Evolutionary conservation across 2,113 vertebrate genomes (phyloP).

Genomic region (Bolborhynchus lineola): DNA sequence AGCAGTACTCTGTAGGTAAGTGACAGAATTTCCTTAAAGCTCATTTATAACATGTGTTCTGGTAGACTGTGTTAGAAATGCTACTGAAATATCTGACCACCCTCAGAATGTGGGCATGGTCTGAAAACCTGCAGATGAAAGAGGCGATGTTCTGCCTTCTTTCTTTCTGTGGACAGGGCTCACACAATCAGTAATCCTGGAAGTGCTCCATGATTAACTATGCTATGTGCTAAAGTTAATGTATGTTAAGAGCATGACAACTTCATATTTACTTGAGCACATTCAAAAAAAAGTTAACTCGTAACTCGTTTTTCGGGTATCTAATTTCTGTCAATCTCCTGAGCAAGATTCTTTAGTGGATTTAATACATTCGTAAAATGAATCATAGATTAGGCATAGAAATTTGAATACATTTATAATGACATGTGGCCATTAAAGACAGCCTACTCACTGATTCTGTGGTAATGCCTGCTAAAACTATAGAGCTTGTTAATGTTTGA

Average conservation of each 20-base stretch:
- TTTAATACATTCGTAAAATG: conserved; percentile 10
- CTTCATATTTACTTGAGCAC: not conserved
- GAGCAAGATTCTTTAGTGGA: not conserved
- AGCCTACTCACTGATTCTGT: not conserved
- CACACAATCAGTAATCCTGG: not conserved
- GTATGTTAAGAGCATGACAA: not conserved
- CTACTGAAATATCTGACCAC: not conserved
- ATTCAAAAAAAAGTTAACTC: not conserved
- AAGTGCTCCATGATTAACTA: not conserved
- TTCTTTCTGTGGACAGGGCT: not conserved
- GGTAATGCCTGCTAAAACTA: not conserved
- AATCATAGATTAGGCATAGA: not conserved
- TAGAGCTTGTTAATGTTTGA: not conserved
- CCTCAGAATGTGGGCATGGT: not conserved
- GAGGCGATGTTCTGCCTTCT: not conserved
- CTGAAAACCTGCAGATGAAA: not conserved
- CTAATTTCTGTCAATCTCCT: not conserved
- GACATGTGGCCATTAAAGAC: not conserved
- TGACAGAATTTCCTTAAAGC: not conserved
- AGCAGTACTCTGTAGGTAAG: not conserved
- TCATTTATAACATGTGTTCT: not conserved
- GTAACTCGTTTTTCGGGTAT: not conserved
- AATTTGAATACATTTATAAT: not conserved
- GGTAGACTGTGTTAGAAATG: not conserved
- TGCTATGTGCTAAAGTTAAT: not conserved